Conservation (phyloP, 2,113 vertebrate genomes). For the Thomomys bottae region DNA sequence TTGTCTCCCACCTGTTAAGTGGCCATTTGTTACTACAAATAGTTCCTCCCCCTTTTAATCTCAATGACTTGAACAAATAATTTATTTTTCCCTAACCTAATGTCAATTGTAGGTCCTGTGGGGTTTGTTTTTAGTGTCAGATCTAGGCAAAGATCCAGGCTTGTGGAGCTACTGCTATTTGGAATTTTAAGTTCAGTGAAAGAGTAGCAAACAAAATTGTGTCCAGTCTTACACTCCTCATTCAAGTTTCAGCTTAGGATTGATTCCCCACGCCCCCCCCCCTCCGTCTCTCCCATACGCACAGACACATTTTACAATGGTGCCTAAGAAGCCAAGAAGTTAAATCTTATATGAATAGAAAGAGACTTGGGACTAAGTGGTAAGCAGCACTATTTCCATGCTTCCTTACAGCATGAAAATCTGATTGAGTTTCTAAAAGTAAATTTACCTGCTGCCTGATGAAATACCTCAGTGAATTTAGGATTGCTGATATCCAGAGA, state of each 20-base stretch:
- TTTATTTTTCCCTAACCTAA: neutral
- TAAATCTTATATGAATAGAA: neutral
- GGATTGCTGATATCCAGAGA: neutral
- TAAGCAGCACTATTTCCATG: too few species aligned
- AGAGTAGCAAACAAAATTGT: neutral
- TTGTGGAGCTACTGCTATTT: neutral
- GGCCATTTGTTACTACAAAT: neutral
- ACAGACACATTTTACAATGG: neutral
- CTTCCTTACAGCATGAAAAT: too few species aligned
- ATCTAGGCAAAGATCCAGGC: neutral
- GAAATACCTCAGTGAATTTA: neutral
- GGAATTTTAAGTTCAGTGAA: neutral
- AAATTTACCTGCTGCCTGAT: too few species aligned
- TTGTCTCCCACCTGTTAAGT: neutral
- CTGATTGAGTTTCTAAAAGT: too few species aligned
- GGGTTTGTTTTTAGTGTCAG: neutral
- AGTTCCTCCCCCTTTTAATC: fast-evolving
- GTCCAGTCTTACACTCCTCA: neutral
- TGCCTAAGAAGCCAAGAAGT: neutral
- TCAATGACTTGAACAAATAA: neutral
- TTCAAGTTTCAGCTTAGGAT: neutral
- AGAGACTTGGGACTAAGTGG: too few species aligned
- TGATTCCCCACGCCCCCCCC: too few species aligned
- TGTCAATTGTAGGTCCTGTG: neutral
- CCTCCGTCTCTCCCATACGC: too few species aligned